phyloP scores from a whole-genome alignment of 2,797 vertebrate species.

The Taenioides sp. region DNA sequence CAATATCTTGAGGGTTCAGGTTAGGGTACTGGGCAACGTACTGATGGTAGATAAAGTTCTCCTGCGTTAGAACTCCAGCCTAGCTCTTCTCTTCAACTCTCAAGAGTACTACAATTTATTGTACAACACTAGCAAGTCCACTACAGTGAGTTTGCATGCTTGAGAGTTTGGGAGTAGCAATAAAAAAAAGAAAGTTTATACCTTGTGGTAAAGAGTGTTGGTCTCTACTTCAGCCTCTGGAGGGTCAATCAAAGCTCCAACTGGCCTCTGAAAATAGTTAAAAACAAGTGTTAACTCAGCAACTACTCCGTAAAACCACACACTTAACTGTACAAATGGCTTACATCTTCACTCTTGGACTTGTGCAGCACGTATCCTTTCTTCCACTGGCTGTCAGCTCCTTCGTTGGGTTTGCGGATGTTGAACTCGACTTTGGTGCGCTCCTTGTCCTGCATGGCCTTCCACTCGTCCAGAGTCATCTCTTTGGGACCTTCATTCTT shows the following conservation, averaged over 20 bases:
- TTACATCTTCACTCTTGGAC: slow-evolving; percentile 97
- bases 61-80: too few species aligned
- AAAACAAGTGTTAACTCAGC: neutral
- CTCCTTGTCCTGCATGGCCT: slow-evolving; percentile 98
- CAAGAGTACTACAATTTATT: too few species aligned
- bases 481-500: slow-evolving; percentile 97
- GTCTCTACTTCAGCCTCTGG: slow-evolving; percentile 71
- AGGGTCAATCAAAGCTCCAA: slow-evolving; percentile 77
- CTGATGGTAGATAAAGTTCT: too few species aligned
- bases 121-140: neutral
- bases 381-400: slow-evolving; percentile 97
- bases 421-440: slow-evolving; percentile 99
- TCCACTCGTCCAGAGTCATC: slow-evolving; percentile 99
- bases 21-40: too few species aligned
- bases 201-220: slow-evolving; percentile 67
- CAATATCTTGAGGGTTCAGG: too few species aligned
- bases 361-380: slow-evolving; percentile 99
- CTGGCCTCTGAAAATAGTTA: slow-evolving; percentile 63
- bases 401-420: slow-evolving; percentile 98
- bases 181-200: neutral
- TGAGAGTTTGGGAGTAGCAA: too few species aligned
- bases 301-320: neutral
- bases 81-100: too few species aligned
- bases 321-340: slow-evolving; percentile 15
- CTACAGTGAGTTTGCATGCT: neutral